These are phyloP conservation scores for Habropoda laboriosa DNA, from an alignment of 1,140 invertebrate genomes.

Conservation along the genomic window DNA sequence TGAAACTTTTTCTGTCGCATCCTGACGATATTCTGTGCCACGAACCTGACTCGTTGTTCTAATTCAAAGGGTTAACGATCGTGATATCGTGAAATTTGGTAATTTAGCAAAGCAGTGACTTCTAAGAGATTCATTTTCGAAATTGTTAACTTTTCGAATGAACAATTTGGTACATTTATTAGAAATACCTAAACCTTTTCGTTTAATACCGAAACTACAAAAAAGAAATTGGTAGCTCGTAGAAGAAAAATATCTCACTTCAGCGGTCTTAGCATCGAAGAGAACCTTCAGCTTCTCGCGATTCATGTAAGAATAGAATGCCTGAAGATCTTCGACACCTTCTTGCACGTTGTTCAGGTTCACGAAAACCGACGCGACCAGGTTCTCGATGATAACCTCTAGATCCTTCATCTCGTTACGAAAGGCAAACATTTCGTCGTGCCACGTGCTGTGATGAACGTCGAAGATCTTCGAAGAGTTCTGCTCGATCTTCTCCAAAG, in stretches of 20 bases:
- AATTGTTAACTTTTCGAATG: no score
- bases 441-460: slow-evolving; percentile 87
- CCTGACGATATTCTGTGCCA: no score
- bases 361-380: slow-evolving; percentile 86
- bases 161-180: no score
- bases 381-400: slow-evolving; percentile 87
- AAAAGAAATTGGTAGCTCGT: no score
- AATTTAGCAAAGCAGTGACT: no score
- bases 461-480: slow-evolving; percentile 87
- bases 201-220: no score
- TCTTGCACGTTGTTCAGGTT: slow-evolving; percentile 88
- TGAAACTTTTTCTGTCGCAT: no score
- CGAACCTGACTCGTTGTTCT: no score
- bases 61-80: no score
- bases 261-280: slow-evolving; percentile 82
- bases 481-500: slow-evolving; percentile 84
- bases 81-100: no score
- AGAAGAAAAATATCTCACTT: background rate
- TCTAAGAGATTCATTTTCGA: no score
- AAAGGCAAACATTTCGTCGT: slow-evolving; percentile 89
- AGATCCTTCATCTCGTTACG: slow-evolving; percentile 85
- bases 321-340: slow-evolving; percentile 85
- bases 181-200: no score
- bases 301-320: slow-evolving; percentile 87
- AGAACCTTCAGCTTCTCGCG: slow-evolving; percentile 84